Conservation (phyloP, 2,888 invertebrate species). For the Drosophila fulvimacula region DNA sequence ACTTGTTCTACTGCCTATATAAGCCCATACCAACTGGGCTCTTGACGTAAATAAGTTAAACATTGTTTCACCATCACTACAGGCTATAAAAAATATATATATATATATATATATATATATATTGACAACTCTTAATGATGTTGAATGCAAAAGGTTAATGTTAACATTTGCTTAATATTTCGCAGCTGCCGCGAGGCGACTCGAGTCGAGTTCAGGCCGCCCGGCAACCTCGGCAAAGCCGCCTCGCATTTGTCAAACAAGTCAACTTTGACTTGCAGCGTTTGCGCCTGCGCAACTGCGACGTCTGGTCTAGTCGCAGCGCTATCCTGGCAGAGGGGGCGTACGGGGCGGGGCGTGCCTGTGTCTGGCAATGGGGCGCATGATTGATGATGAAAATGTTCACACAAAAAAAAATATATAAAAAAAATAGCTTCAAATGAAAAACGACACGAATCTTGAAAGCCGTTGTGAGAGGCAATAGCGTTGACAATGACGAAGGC, state of each 20-base stretch:
- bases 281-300: conserved; percentile 60
- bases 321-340: conserved; percentile 3
- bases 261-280: conserved; percentile 45
- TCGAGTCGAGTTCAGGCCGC: conserved; percentile 25
- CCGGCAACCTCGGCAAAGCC: background rate
- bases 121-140: conserved; percentile 31
- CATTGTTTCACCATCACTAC: background rate
- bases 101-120: no score
- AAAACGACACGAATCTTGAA: conserved; percentile 36
- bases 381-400: conserved; percentile 56
- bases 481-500: conserved; percentile 34
- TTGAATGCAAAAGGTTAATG: conserved; percentile 53
- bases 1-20: background rate
- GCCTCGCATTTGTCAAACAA: conserved; percentile 46
- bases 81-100: no score
- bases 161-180: conserved; percentile 42
- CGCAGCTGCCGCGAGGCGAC: conserved; percentile 21
- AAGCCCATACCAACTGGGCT: background rate
- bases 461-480: conserved; percentile 25
- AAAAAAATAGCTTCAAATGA: conserved; percentile 28
- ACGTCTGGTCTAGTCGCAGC: background rate
- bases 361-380: conserved; percentile 27
- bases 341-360: conserved; percentile 1
- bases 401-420: conserved; percentile 25
- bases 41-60: background rate